Evolutionary conservation across 2,888 invertebrate genomes (phyloP), one percentile per base, ranked within the genome.

Genomic region (Archaeoteleia sp.): DNA sequence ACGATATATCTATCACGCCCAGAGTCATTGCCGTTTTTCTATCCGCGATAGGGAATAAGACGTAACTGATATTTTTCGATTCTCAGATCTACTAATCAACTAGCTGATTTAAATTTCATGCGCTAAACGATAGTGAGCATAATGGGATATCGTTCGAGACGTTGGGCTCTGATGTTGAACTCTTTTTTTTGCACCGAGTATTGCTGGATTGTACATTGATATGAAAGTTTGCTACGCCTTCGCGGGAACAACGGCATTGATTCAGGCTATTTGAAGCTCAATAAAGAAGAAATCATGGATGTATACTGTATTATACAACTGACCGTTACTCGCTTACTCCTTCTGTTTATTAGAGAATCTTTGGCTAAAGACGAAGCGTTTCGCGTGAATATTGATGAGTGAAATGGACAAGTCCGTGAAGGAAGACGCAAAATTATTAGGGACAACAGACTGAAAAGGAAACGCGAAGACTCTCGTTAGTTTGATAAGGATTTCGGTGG

Each of bases 241-340:
- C 20, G 40, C 51, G 67, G 29, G 66, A 32, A 49, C 62, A 72
- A 68, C 75, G 73, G 65, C 75, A 69, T 70, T 71, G 76, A 73
- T 55, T 71, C 71, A 67, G 71, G 74, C 74, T 60, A 62, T 67
- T 74, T 73, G 74, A 77, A 76, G 73, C 75, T 77, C 77, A 77
- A 75, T 72, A 75, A 71, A 60, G 74, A 77, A 73, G 58, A 67
- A 75, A 74, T 77, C 75, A 79, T 80, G 73, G 70, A 78, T 82
- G 81, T 82, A 78, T 78, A 79, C 78, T 78, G 76, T 74, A 76
- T 73, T 48, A 80, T 75, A 78, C 62, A 78, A 76, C 66, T 77
- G 78, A 80, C 79, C 74, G 78, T 81, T 81, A 79, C 76, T 75
- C 79, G 79, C 82, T 82, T 78, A 77, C 76, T 79, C 78, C 76